Evolutionary conservation across 2,797 vertebrate genomes (phyloP).

Genomic region (Eulemur mongoz): DNA sequence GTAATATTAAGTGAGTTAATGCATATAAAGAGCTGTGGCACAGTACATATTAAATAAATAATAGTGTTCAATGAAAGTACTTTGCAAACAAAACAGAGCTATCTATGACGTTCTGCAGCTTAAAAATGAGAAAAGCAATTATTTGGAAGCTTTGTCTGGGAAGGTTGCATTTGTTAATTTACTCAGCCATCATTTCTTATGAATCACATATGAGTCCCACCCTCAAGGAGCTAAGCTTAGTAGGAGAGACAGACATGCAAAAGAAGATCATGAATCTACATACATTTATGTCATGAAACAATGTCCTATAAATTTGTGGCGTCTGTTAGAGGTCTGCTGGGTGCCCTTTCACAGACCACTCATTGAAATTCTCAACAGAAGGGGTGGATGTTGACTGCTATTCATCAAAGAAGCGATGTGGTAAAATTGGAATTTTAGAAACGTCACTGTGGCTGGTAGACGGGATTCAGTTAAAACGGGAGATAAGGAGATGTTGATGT

Average conservation of each 20-base stretch:
- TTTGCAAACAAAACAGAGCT: slow-evolving; percentile 20
- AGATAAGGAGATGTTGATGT: slow-evolving; percentile 5
- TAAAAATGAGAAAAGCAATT: slow-evolving; percentile 31
- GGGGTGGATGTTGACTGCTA: not conserved
- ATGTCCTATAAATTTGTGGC: not conserved
- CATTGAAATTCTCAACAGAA: slow-evolving; percentile 35
- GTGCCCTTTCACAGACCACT: not conserved
- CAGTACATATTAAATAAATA: slow-evolving; percentile 8
- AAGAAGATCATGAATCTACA: not conserved
- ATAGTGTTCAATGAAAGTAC: slow-evolving; percentile 3
- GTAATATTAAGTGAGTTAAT: slow-evolving; percentile 44
- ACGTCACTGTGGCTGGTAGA: not conserved
- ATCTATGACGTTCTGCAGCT: slow-evolving; percentile 33
- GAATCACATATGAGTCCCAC: not conserved
- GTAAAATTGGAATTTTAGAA: slow-evolving; percentile 39
- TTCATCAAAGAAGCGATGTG: slow-evolving; percentile 1
- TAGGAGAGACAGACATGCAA: slow-evolving; percentile 9
- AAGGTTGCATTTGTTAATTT: slow-evolving; percentile 41
- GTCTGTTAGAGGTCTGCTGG: not conserved
- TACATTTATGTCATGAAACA: not conserved
- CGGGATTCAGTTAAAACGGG: slow-evolving; percentile 13
- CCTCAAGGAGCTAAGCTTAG: slow-evolving; percentile 18
- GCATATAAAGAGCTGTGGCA: slow-evolving; percentile 4
- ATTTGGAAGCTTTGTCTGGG: slow-evolving; percentile 29
- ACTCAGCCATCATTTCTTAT: slow-evolving; percentile 43